A percentile compares a stretch with the other conserved stretches of the same genome.
Evolutionary conservation across 2,888 invertebrate species (phyloP).

Genomic region (Mamestra brassicae): DNA sequence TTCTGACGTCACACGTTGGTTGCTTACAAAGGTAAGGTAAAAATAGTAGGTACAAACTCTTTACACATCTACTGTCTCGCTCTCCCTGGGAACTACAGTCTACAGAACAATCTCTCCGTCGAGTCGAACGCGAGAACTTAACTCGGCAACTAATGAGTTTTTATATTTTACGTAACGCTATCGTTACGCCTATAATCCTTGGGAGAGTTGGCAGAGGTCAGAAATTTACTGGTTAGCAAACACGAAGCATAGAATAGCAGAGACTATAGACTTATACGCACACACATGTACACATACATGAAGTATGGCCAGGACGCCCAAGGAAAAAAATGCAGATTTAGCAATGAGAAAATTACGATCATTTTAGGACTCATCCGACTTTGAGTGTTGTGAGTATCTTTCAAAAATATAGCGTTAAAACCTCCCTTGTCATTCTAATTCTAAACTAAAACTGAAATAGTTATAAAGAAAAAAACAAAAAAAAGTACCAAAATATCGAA

Average conservation of each 20-base stretch:
- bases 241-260: no score
- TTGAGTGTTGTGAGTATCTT: no score
- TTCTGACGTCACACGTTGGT: conserved; percentile 47
- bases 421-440: no score
- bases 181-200: conserved; percentile 48
- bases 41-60: conserved; percentile 53
- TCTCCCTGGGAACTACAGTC: conserved; percentile 61
- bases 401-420: no score
- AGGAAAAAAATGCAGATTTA: not conserved
- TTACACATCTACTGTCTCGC: conserved; percentile 52
- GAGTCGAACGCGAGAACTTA: conserved; percentile 60
- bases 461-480: no score
- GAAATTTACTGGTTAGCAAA: not conserved
- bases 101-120: conserved; percentile 63
- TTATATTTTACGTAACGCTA: conserved; percentile 60
- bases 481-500: not conserved
- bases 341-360: not conserved
- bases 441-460: not conserved
- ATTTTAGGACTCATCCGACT: not conserved
- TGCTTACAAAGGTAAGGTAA: conserved; percentile 58
- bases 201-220: conserved; percentile 53
- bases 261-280: no score
- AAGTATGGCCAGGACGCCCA: no score
- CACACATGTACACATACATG: no score
- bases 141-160: conserved; percentile 59